Evolutionary conservation across 2,888 invertebrate species (phyloP).

Genomic region (Clitarchus hookeri): DNA sequence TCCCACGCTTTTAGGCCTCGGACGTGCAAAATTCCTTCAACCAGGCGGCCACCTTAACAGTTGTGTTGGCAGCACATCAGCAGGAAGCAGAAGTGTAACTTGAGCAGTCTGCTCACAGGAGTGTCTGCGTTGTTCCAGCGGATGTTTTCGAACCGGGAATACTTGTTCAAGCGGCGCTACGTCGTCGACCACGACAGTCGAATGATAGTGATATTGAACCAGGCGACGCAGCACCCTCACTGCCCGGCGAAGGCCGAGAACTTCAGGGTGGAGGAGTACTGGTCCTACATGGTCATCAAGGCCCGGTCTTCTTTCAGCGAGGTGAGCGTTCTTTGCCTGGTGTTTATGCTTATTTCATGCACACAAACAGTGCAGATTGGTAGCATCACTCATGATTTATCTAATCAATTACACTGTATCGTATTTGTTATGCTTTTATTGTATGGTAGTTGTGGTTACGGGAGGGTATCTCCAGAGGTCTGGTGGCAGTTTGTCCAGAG

Average conservation of each 20-base stretch:
- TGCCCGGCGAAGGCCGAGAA: constrained; percentile 70
- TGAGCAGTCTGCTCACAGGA: background rate
- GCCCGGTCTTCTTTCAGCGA: constrained; percentile 65
- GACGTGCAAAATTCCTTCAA: too few relatives aligned
- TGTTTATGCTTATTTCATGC: too few relatives aligned
- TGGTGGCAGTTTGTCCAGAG: too few relatives aligned
- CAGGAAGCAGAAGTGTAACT: background rate
- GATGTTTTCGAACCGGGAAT: constrained; percentile 84
- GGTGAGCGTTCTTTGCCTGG: constrained; percentile 44
- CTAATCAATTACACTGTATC: too few relatives aligned
- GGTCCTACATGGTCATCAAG: constrained; percentile 85
- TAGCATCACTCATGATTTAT: too few relatives aligned
- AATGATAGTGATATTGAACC: constrained; percentile 68
- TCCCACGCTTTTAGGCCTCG: too few relatives aligned
- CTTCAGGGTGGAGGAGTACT: constrained; percentile 77
- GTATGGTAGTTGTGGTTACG: too few relatives aligned
- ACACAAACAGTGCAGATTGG: too few relatives aligned
- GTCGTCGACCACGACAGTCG: constrained; percentile 60
- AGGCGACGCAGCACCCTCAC: constrained; percentile 70
- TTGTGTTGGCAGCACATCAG: background rate
- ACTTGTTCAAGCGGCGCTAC: constrained; percentile 78
- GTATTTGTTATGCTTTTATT: too few relatives aligned
- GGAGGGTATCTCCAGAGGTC: too few relatives aligned
- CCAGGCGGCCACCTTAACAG: too few relatives aligned
- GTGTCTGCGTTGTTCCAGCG: constrained; percentile 60